phyloP scores from a whole-genome alignment of 2,797 vertebrate species.

The Tapera naevia region DNA sequence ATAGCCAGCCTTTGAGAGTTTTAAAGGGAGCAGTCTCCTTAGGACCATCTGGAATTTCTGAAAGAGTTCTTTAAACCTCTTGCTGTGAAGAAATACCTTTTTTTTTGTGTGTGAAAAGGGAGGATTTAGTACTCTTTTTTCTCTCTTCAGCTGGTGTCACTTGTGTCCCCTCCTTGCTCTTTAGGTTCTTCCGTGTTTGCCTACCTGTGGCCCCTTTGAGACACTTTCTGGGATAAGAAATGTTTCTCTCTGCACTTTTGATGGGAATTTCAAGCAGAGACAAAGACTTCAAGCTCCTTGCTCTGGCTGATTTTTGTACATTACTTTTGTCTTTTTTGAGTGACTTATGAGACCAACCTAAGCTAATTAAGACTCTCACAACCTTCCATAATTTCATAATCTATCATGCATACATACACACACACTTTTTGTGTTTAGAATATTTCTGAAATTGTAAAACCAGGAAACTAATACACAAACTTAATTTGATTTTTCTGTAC shows the following conservation, averaged over 20 bases:
- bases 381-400: not conserved
- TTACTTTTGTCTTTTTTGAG: not conserved
- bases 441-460: not conserved
- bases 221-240: not conserved
- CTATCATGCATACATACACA: not conserved
- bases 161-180: conserved; percentile 38
- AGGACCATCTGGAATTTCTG: conserved; percentile 16
- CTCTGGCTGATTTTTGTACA: not conserved
- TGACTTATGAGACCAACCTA: not conserved
- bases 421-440: not conserved
- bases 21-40: not conserved
- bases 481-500: not conserved
- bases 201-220: not conserved
- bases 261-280: not conserved
- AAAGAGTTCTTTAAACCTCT: conserved; percentile 18
- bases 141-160: not conserved
- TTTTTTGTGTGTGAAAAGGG: not conserved
- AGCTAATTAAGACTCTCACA: not conserved
- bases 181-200: conserved; percentile 5
- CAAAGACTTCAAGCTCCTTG: not conserved
- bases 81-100: not conserved
- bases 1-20: not conserved
- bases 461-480: not conserved
- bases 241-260: not conserved
- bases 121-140: not conserved